These are phyloP conservation scores for Pluvianellus socialis DNA, from an alignment of 2,113 vertebrate species.

Conservation along the genomic window DNA sequence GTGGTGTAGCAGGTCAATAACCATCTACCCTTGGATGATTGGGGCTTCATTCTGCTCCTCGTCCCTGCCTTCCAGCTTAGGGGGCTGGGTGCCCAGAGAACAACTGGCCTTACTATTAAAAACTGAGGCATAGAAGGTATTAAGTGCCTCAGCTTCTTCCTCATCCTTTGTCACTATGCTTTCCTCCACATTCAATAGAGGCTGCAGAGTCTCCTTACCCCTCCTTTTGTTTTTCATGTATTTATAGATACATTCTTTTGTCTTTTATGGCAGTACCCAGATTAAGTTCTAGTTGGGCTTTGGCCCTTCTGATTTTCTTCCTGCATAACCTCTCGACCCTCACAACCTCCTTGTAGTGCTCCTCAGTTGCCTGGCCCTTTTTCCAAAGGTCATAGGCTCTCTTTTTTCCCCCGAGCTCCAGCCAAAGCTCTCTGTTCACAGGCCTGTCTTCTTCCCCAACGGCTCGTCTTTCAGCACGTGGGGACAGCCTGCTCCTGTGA, in stretches of 20 bases:
- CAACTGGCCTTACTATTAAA: not conserved
- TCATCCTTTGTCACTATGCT: not conserved
- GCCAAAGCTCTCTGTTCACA: no score
- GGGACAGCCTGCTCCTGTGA: no score
- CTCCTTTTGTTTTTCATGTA: not conserved
- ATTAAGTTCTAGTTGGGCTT: no score
- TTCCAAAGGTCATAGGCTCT: no score
- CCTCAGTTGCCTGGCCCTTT: no score
- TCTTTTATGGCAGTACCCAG: no score
- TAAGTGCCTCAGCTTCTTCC: not conserved
- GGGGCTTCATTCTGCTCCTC: not conserved
- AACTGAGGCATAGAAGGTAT: not conserved
- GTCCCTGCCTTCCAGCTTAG: not conserved
- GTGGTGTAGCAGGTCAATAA: not conserved
- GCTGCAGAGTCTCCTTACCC: not conserved
- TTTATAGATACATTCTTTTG: not conserved
- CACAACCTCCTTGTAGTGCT: no score
- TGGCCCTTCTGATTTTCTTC: no score
- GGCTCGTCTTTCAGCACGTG: no score
- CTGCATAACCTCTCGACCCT: no score
- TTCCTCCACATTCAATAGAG: not conserved
- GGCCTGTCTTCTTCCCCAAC: no score
- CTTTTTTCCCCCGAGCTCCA: no score
- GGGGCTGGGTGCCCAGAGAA: not conserved
- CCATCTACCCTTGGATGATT: not conserved